Evolutionary conservation across 2,113 vertebrate genomes (phyloP).

Genomic region (Ceuthmochares aereus): DNA sequence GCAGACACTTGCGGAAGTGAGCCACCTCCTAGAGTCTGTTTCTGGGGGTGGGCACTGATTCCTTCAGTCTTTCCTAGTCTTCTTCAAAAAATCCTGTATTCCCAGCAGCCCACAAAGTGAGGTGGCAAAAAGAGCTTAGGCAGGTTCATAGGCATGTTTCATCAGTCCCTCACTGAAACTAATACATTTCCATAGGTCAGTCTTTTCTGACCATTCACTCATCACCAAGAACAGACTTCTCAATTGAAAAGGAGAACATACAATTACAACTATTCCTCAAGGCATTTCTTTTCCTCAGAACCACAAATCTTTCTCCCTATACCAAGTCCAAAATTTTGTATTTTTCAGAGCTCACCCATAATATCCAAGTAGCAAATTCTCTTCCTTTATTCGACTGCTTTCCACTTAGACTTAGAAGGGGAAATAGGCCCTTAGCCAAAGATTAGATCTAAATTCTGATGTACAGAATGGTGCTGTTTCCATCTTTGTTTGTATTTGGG

Average conservation of each 20-base stretch:
- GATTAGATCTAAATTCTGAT: constrained; percentile 48
- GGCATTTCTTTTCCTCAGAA: background rate
- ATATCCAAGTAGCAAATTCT: background rate
- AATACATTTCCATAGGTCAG: background rate
- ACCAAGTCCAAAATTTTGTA: background rate
- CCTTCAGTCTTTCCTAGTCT: background rate
- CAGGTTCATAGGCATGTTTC: background rate
- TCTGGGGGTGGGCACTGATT: background rate
- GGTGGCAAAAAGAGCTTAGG: background rate
- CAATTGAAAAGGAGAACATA: background rate
- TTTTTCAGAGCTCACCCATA: background rate
- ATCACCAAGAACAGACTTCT: background rate
- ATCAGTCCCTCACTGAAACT: background rate
- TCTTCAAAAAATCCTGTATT: background rate
- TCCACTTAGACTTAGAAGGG: background rate
- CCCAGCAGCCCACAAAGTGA: background rate
- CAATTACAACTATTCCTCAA: background rate
- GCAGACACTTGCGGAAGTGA: background rate
- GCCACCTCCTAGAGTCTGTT: background rate
- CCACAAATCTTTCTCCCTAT: background rate
- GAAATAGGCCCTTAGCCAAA: constrained; percentile 50
- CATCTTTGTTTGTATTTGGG: constrained; percentile 60
- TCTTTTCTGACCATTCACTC: background rate
- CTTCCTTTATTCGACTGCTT: background rate
- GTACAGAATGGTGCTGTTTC: constrained; percentile 27